Percentiles rank a stretch among this genome's conserved stretches.
phyloP scores from a whole-genome alignment of 2,113 vertebrate genomes.

The Chascanopsetta lugubris region DNA sequence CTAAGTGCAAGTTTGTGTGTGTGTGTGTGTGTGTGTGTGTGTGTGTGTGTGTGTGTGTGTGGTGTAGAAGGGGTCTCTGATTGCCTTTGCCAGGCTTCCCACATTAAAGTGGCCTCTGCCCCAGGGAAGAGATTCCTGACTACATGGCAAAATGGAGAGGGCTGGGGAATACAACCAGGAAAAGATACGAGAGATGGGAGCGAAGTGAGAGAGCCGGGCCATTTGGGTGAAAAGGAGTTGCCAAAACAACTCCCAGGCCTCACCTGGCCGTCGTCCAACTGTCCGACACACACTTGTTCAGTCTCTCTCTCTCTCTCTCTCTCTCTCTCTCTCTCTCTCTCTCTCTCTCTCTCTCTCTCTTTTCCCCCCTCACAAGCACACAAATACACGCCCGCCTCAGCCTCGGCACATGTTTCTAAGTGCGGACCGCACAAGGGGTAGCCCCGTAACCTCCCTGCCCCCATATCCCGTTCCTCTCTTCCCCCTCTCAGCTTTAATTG shows the following conservation, averaged over 20 bases:
- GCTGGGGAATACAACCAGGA: conserved; percentile 63
- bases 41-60: conserved; percentile 43
- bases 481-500: conserved; percentile 80
- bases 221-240: conserved; percentile 76
- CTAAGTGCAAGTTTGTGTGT: conserved; percentile 57
- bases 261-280: conserved; percentile 79
- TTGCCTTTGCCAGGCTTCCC: conserved; percentile 83
- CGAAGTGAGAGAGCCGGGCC: conserved; percentile 57
- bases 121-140: conserved; percentile 78
- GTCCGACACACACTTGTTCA: conserved; percentile 73
- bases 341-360: conserved; percentile 22
- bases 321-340: conserved; percentile 32
- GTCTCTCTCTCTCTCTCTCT: conserved; percentile 34
- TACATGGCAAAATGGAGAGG: conserved; percentile 73
- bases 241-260: conserved; percentile 79
- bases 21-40: conserved; percentile 38
- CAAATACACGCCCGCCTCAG: conserved; percentile 51
- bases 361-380: conserved; percentile 58
- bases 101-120: conserved; percentile 82
- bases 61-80: conserved; percentile 73
- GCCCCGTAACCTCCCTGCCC: conserved; percentile 73
- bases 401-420: conserved; percentile 71
- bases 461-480: conserved; percentile 76
- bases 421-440: conserved; percentile 77
- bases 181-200: conserved; percentile 67